Conservation (phyloP, 2,888 invertebrate species). For the Caenorhabditis wallacei region DNA sequence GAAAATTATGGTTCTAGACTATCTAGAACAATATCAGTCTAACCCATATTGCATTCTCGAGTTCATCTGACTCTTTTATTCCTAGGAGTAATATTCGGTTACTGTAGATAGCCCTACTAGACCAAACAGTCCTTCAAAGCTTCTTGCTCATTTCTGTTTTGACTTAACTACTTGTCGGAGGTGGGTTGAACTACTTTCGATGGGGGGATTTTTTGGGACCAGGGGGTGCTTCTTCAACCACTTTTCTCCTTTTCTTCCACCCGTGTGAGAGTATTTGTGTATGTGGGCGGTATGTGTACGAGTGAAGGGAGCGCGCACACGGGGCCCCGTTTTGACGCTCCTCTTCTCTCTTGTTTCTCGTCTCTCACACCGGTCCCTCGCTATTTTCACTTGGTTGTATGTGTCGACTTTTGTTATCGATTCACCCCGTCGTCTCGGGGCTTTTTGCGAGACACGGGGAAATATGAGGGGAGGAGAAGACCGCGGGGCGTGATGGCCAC, state of each 20-base stretch:
- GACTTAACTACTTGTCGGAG: neutral
- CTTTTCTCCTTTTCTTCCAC: constrained; percentile 31
- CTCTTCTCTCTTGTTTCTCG: constrained; percentile 30
- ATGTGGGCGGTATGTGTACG: constrained; percentile 43
- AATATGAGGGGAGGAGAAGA: constrained; percentile 9
- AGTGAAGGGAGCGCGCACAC: constrained; percentile 28
- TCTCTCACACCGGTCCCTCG: constrained; percentile 28
- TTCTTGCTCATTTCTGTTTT: neutral
- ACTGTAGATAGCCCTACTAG: neutral
- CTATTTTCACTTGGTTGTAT: constrained; percentile 36
- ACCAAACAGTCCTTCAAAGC: no score
- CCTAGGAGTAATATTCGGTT: neutral
- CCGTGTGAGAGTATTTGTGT: constrained; percentile 41
- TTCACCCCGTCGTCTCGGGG: constrained; percentile 52
- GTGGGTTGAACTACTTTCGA: constrained; percentile 16
- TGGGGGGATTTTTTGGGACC: constrained; percentile 6
- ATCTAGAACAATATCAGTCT: no score
- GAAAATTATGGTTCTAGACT: no score
- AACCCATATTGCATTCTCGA: no score
- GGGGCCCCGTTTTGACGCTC: constrained; percentile 48
- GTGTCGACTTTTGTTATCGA: constrained; percentile 60
- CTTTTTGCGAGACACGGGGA: constrained; percentile 36
- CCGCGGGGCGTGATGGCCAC: constrained; percentile 28
- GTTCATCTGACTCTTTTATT: neutral
- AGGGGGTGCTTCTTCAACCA: constrained; percentile 20